A percentile compares a stretch with the other conserved stretches of the same genome.
Evolutionary conservation across 2,888 invertebrate genomes (phyloP).

Genomic region (Diadromus collaris): DNA sequence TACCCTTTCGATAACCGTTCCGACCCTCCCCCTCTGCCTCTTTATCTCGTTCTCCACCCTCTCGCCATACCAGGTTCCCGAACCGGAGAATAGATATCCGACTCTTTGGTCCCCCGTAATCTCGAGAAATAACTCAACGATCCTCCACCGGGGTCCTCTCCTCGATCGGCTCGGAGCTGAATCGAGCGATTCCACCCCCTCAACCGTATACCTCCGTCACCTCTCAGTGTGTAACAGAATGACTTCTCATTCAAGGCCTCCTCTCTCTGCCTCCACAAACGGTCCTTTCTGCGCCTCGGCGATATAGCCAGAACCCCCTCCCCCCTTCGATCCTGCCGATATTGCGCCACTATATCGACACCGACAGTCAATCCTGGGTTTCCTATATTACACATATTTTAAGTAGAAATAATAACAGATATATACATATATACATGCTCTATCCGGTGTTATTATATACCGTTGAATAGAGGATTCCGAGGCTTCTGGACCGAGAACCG

Average conservation of each 20-base stretch:
- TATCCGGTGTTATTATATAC: constrained; percentile 34
- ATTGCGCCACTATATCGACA: constrained; percentile 35
- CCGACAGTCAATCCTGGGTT: constrained; percentile 17
- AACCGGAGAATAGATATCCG: constrained; percentile 45
- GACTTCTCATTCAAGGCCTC: constrained; percentile 27
- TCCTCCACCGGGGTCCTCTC: background rate
- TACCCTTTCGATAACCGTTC: constrained; percentile 28
- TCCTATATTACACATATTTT: constrained; percentile 43
- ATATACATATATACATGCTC: constrained; percentile 14
- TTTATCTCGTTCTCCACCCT: constrained; percentile 16
- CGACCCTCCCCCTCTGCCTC: constrained; percentile 27
- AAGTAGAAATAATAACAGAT: constrained; percentile 59
- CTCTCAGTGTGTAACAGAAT: constrained; percentile 23
- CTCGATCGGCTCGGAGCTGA: constrained; percentile 18
- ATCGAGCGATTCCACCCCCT: constrained; percentile 34
- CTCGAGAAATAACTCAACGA: constrained; percentile 56
- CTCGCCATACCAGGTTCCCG: constrained; percentile 9
- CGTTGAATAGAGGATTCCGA: constrained; percentile 50
- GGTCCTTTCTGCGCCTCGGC: background rate
- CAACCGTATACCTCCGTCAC: constrained; percentile 1
- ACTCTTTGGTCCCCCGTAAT: constrained; percentile 36
- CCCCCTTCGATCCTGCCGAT: constrained; percentile 34
- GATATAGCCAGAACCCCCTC: background rate
- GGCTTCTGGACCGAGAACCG: constrained; percentile 56
- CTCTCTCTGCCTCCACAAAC: background rate